phyloP scores from a whole-genome alignment of 1,140 invertebrate species.

The Apolygus lucorum region DNA sequence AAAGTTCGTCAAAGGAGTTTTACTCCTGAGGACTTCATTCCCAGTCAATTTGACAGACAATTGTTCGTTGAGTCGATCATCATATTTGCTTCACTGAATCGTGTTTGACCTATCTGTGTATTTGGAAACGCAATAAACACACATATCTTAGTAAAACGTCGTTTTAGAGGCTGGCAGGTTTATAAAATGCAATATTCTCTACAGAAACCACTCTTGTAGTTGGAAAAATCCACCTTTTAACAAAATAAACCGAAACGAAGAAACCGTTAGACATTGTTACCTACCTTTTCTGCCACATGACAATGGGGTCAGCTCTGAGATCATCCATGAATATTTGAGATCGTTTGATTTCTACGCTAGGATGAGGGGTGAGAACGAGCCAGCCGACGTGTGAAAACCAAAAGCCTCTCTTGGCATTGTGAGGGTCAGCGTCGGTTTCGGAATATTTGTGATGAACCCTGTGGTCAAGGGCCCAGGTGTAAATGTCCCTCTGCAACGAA shows the following conservation, averaged over 20 bases:
- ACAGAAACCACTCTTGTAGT: slow-evolving; percentile 72
- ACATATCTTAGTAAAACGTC: background rate
- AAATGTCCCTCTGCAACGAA: slow-evolving; percentile 53
- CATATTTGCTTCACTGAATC: no score
- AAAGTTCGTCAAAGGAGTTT: no score
- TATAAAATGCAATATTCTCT: slow-evolving; percentile 79
- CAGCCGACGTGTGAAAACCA: slow-evolving; percentile 75
- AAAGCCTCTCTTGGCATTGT: slow-evolving; percentile 69
- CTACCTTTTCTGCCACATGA: slow-evolving; percentile 75
- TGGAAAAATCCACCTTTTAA: slow-evolving; percentile 71
- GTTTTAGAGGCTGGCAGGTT: background rate
- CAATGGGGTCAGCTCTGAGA: slow-evolving; percentile 70
- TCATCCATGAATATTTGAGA: slow-evolving; percentile 71
- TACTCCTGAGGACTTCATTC: no score
- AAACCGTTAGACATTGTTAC: slow-evolving; percentile 49
- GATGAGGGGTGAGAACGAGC: slow-evolving; percentile 67
- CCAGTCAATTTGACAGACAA: no score
- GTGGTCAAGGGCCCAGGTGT: slow-evolving; percentile 70
- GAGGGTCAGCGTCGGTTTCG: slow-evolving; percentile 72
- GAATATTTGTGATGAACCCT: slow-evolving; percentile 74
- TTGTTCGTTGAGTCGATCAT: no score
- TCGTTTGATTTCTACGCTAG: slow-evolving; percentile 66
- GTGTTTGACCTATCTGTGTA: no score
- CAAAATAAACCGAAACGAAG: slow-evolving; percentile 67
- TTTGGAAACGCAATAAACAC: no score